A percentile compares a stretch with the other conserved stretches of the same genome.
Evolutionary conservation across 30 jellyfish, hydroid and myxozoan genomes (phyloP).

Genomic region (Pseudorhiza aurosa): DNA sequence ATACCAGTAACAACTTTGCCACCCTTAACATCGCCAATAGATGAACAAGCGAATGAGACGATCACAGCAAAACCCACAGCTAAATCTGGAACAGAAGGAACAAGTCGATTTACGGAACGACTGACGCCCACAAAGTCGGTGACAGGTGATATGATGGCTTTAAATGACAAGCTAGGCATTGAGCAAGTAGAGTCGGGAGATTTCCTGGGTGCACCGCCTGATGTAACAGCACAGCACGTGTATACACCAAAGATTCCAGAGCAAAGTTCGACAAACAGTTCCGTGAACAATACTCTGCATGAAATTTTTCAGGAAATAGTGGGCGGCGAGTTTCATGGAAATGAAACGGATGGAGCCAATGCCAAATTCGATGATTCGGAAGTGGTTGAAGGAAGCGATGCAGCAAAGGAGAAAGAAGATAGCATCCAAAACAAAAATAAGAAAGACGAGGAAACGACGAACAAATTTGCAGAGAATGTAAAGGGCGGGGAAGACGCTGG

Average conservation of each 20-base stretch:
- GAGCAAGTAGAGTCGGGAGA: conserved; percentile 70
- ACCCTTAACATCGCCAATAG: conserved; percentile 58
- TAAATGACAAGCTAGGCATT: conserved; percentile 29
- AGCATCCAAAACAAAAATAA: background rate
- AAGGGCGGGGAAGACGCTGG: background rate
- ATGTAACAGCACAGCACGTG: conserved; percentile 10
- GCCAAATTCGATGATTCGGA: background rate
- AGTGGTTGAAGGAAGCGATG: background rate
- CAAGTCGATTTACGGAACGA: background rate
- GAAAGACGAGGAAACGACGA: background rate
- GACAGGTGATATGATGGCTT: conserved; percentile 56
- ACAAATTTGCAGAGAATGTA: background rate
- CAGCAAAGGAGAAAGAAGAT: background rate
- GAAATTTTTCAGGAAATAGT: conserved; percentile 31
- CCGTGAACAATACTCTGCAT: conserved; percentile 16
- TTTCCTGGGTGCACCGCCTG: conserved; percentile 47
- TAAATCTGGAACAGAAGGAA: background rate
- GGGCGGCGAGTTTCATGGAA: conserved; percentile 9
- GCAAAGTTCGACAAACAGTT: background rate
- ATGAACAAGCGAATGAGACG: background rate
- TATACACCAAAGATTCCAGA: conserved; percentile 59
- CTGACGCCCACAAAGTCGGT: background rate
- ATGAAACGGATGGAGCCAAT: background rate
- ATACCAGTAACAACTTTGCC: conserved; percentile 38
- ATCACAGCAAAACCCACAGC: background rate